Evolutionary conservation across 1,140 invertebrate species (phyloP).

Genomic region (Helicorthomorpha holstii): DNA sequence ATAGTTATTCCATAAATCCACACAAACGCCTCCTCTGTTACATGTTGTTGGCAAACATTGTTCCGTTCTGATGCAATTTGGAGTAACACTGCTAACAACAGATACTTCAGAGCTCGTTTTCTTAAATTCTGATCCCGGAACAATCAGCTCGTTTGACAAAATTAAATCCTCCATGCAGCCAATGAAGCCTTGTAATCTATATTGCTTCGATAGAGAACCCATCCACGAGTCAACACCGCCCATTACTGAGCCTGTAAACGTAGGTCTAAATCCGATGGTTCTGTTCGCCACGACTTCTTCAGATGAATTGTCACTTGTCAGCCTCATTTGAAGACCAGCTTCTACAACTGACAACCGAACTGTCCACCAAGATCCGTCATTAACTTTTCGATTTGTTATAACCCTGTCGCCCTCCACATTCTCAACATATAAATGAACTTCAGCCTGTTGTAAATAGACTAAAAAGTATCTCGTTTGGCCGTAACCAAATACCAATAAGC

Average conservation of each 20-base stretch:
- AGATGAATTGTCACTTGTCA: constrained; percentile 73
- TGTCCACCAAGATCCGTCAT: too few species aligned
- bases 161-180: constrained; percentile 82
- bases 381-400: too few species aligned
- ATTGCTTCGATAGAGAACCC: neutral
- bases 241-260: neutral
- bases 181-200: constrained; percentile 35
- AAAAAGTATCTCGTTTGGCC: too few species aligned
- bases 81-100: constrained; percentile 20
- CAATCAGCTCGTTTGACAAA: constrained; percentile 63
- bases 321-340: constrained; percentile 69
- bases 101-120: constrained; percentile 22
- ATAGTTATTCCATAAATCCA: constrained; percentile 74
- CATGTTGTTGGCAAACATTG: constrained; percentile 80
- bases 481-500: constrained; percentile 54
- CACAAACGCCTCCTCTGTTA: constrained; percentile 63
- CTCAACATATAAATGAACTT: too few species aligned
- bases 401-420: too few species aligned
- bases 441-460: too few species aligned
- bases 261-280: constrained; percentile 37
- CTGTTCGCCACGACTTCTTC: too few species aligned
- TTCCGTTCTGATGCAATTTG: constrained; percentile 52
- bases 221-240: neutral
- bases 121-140: constrained; percentile 28
- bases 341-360: neutral